Conservation (phyloP, 2,797 vertebrate genomes). For the Neostethus bicornis region DNA sequence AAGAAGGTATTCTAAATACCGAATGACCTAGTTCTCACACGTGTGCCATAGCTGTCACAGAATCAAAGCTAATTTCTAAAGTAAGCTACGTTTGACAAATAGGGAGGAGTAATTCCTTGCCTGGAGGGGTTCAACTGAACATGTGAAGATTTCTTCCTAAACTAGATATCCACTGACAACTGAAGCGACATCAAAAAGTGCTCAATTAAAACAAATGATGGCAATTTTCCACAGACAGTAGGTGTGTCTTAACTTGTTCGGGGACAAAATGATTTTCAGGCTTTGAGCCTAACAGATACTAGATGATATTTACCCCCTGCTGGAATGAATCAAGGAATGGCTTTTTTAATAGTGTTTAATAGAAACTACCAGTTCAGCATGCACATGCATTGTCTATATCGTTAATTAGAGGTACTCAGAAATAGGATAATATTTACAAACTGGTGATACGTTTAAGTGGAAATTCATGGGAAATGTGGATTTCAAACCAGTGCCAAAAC, state of each 20-base stretch:
- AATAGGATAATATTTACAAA: no score
- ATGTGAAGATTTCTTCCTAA: constrained; percentile 68
- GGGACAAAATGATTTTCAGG: constrained; percentile 26
- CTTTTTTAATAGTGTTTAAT: constrained; percentile 4
- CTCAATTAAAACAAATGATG: constrained; percentile 64
- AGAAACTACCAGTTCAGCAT: constrained; percentile 7
- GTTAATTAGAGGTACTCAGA: no score
- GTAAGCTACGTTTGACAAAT: constrained; percentile 62
- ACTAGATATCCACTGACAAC: constrained; percentile 63
- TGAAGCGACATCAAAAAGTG: constrained; percentile 63
- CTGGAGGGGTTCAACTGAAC: constrained; percentile 66
- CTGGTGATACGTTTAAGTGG: no score
- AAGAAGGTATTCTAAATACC: constrained; percentile 63
- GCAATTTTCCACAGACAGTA: constrained; percentile 56
- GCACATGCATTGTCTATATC: not conserved
- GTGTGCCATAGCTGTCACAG: constrained; percentile 64
- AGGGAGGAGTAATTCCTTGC: constrained; percentile 67
- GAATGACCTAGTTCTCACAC: constrained; percentile 71
- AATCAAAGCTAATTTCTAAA: constrained; percentile 57
- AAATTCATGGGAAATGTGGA: no score
- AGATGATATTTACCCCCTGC: constrained; percentile 39
- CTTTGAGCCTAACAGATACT: constrained; percentile 29
- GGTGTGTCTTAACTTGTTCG: constrained; percentile 52
- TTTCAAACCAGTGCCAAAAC: no score
- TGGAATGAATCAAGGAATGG: constrained; percentile 13